Evolutionary conservation across 2,888 invertebrate species (phyloP).

Genomic region (Macrophya alboannulata): DNA sequence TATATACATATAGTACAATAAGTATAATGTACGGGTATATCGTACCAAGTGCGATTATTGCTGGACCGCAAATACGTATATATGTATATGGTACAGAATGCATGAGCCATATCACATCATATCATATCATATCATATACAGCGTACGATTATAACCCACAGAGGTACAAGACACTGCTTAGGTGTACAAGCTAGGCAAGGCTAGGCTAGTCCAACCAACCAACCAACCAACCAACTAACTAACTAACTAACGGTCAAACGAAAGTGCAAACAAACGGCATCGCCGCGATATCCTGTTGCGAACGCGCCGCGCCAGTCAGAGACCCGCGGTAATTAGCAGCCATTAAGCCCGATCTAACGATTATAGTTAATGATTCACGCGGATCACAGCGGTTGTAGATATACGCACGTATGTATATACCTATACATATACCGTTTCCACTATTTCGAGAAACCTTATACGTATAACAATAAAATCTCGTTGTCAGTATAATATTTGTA

Average conservation of each 20-base stretch:
- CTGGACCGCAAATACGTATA: not conserved
- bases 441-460: not conserved
- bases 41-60: not conserved
- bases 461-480: not conserved
- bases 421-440: not conserved
- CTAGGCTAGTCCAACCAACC: slow-evolving; percentile 23
- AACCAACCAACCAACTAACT: slow-evolving; percentile 46
- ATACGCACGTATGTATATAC: not conserved
- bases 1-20: not conserved
- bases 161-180: not conserved
- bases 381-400: not conserved
- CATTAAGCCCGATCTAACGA: slow-evolving; percentile 54
- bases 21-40: not conserved
- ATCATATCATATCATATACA: not conserved
- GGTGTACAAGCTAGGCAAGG: slow-evolving; percentile 30
- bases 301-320: slow-evolving; percentile 34
- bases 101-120: slow-evolving; percentile 11
- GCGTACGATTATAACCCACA: not conserved
- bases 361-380: slow-evolving; percentile 52
- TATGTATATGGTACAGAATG: slow-evolving; percentile 1
- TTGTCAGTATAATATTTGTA: not conserved
- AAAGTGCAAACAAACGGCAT: slow-evolving; percentile 57
- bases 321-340: slow-evolving; percentile 51
- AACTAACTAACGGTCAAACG: slow-evolving; percentile 55
- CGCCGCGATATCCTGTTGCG: slow-evolving; percentile 52